Evolutionary conservation across 1,140 invertebrate genomes (phyloP).

Genomic region (Euura lappo): DNA sequence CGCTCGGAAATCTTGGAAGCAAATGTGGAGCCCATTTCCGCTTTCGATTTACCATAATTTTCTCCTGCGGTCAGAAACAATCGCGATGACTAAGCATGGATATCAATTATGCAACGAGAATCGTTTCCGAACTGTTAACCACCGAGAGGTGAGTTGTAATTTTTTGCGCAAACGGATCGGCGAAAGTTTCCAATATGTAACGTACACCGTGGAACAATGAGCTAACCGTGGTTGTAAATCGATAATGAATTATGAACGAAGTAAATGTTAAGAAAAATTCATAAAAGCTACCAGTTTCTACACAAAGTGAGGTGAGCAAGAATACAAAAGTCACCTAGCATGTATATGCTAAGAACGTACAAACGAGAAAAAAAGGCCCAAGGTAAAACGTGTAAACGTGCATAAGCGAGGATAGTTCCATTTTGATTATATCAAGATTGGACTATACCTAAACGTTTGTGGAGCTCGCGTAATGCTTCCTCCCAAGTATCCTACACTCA

Average conservation of each 20-base stretch:
- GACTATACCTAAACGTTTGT: too few relatives aligned
- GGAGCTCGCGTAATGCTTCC: neutral
- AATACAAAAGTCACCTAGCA: too few relatives aligned
- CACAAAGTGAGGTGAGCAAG: too few relatives aligned
- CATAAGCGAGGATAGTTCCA: too few relatives aligned
- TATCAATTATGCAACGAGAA: neutral
- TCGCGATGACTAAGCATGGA: neutral
- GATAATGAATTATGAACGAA: neutral
- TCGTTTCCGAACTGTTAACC: neutral
- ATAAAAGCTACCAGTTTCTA: too few relatives aligned
- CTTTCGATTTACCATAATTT: neutral
- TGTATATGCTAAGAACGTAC: too few relatives aligned
- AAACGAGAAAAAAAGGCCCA: too few relatives aligned
- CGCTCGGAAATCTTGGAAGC: neutral
- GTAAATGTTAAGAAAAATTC: neutral
- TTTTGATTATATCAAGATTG: too few relatives aligned
- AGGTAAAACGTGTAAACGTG: too few relatives aligned
- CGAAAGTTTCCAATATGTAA: neutral
- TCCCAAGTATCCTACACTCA: neutral
- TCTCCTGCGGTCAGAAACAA: neutral
- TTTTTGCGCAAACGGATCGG: neutral
- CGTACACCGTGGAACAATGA: neutral
- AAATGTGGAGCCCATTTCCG: neutral
- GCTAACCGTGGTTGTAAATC: neutral
- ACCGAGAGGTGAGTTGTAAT: neutral